phyloP scores from a whole-genome alignment of 1,140 invertebrate species.

The Ceratosolen solmsi region DNA sequence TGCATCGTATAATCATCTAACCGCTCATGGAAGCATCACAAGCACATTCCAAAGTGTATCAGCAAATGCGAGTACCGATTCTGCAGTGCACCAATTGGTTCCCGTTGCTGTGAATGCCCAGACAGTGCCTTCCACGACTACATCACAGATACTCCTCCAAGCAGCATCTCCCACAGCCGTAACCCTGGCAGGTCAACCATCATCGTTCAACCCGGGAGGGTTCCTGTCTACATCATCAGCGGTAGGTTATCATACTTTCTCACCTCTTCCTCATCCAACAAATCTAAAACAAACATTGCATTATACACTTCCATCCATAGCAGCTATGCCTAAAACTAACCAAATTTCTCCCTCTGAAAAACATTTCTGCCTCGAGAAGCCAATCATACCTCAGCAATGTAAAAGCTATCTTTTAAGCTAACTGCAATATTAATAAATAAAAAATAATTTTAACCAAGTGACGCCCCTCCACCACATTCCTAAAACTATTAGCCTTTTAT shows the following conservation, averaged over 20 bases:
- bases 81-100: slow-evolving; percentile 77
- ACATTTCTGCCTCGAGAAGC: slow-evolving; percentile 75
- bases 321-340: slow-evolving; percentile 75
- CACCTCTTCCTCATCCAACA: slow-evolving; percentile 82
- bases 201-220: slow-evolving; percentile 80
- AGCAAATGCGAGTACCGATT: slow-evolving; percentile 74
- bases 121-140: slow-evolving; percentile 75
- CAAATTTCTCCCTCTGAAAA: slow-evolving; percentile 75
- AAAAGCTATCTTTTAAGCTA: neutral
- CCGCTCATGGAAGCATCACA: slow-evolving; percentile 74
- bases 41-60: slow-evolving; percentile 71
- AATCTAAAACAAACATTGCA: slow-evolving; percentile 72
- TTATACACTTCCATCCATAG: slow-evolving; percentile 77
- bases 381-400: slow-evolving; percentile 72
- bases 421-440: no score
- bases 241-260: slow-evolving; percentile 82
- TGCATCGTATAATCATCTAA: slow-evolving; percentile 82
- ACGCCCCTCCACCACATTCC: neutral
- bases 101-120: slow-evolving; percentile 65
- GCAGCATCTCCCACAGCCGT: slow-evolving; percentile 77
- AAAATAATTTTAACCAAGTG: no score
- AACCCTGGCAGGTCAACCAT: slow-evolving; percentile 77
- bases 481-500: no score
- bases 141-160: slow-evolving; percentile 78
- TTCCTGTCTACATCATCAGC: slow-evolving; percentile 78